These are phyloP conservation scores for Plectrocnemia conspersa DNA, from an alignment of 1,140 invertebrate species.

Conservation along the genomic window DNA sequence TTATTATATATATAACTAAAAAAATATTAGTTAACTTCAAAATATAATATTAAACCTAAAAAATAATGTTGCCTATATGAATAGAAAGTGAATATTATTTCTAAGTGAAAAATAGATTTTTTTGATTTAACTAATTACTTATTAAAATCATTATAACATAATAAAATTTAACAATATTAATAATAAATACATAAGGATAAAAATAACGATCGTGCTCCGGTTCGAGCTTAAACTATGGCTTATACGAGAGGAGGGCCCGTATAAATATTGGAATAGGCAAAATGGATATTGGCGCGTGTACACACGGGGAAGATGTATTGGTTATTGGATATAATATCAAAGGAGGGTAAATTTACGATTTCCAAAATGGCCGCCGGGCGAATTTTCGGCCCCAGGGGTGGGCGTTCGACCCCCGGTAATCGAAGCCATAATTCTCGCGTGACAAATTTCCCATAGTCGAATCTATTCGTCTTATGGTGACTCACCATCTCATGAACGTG, in stretches of 20 bases:
- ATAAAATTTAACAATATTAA: too few species aligned
- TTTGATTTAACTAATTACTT: too few species aligned
- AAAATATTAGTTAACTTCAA: too few species aligned
- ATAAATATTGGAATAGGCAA: conserved; percentile 36
- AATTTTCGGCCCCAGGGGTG: conserved; percentile 1
- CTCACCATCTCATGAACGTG: conserved; percentile 8
- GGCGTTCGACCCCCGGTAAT: conserved; percentile 22
- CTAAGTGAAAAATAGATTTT: too few species aligned
- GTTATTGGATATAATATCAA: conserved; percentile 36
- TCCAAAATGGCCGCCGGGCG: conserved; percentile 30
- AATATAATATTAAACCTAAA: too few species aligned
- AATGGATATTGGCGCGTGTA: conserved; percentile 33
- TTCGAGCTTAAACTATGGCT: too few species aligned
- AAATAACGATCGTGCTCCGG: too few species aligned
- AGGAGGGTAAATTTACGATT: conserved; percentile 27
- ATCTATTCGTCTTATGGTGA: conserved; percentile 14
- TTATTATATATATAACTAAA: too few species aligned
- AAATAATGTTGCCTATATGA: too few species aligned
- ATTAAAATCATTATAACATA: too few species aligned
- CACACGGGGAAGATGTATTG: conserved; percentile 30
- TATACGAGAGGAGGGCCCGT: conserved; percentile 1
- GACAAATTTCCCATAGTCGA: conserved; percentile 25
- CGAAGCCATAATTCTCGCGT: conserved; percentile 33
- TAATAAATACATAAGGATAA: too few species aligned
- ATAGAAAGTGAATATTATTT: too few species aligned